Evolutionary conservation across 2,797 vertebrate species (phyloP), one percentile per base, ranked within the genome.

Genomic region (Alcedo atthis): DNA sequence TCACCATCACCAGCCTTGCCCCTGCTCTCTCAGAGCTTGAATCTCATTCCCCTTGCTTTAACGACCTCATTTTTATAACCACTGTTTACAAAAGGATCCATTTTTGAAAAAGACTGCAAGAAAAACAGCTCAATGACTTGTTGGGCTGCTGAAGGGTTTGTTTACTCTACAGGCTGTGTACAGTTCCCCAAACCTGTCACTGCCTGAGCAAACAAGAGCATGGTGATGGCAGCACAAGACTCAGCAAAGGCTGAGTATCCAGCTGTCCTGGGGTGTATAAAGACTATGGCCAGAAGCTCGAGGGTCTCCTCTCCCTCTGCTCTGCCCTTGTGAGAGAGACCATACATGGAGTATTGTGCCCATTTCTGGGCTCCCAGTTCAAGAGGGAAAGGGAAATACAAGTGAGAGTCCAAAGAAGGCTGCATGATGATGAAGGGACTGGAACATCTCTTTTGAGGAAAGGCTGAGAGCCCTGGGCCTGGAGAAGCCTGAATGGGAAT

Each of bases 111-210:
- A 26, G 16, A 16, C 15, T 33, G 48, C 35, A 77, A n/a, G 22
- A 62, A 54, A 69, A 54, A 54, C 40, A 59, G 28, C 64, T 85
- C 53, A 30, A 4, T 6, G 49, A 57, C 61, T 90, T 46, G 53
- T 30, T 21, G 75, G 26, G 32, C 74, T 94, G 86, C 33, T 59
- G 67, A 43, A 70, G 43, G 59, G 17, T 24, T 61, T 94, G 46
- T 96, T 95, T 93, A 81, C 59, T 66, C 78, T 81, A 2, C 61
- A 74, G 78, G 68, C 62, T 78, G 45, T 15, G 57, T 33, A n/a
- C 67, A 54, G 82, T 82, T 85, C 77, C 78, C 63, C 78, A 77
- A 43, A 48, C 3, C 25, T 74, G 84, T 55, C 81, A 53, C 25
- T 4, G 63, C 49, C 3, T 17, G 54, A 78, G 73, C 86, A 95